Evolutionary conservation across 2,888 invertebrate species (phyloP).

Genomic region (Blomia tropicalis): DNA sequence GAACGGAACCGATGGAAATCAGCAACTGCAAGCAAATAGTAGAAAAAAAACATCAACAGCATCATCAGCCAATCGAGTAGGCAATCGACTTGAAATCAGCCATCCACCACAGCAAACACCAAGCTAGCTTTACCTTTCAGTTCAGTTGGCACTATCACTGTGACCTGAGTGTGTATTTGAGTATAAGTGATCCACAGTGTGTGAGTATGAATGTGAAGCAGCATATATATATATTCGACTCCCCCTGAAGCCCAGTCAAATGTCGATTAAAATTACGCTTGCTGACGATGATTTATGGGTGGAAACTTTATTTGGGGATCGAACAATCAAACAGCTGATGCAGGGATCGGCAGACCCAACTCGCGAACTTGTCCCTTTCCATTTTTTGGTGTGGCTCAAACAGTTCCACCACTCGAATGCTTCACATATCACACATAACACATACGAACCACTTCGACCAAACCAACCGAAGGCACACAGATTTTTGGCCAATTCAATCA

Average conservation of each 20-base stretch:
- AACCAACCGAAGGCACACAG: not conserved
- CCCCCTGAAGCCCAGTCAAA: not conserved
- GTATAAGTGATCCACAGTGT: too few species aligned
- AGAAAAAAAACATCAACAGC: too few species aligned
- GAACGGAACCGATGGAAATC: too few species aligned
- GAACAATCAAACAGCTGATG: constrained; percentile 15
- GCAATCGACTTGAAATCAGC: too few species aligned
- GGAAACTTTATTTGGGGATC: constrained; percentile 11
- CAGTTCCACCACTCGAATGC: not conserved
- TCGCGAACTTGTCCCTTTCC: not conserved
- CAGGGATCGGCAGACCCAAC: not conserved
- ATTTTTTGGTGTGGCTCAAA: not conserved
- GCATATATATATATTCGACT: too few species aligned
- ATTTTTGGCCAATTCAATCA: constrained; percentile 6
- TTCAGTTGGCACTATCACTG: too few species aligned
- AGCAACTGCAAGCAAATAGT: too few species aligned
- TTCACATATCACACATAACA: not conserved
- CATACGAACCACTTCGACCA: not conserved
- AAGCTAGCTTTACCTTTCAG: too few species aligned
- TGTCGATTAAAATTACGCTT: constrained; percentile 7
- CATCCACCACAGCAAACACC: too few species aligned
- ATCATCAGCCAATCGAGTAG: too few species aligned
- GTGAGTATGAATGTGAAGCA: too few species aligned
- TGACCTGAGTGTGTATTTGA: too few species aligned
- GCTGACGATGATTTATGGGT: constrained; percentile 13